Percentiles rank a stretch among this genome's conserved stretches.
phyloP scores from a whole-genome alignment of 2,113 vertebrate genomes.

The Athene noctua region DNA sequence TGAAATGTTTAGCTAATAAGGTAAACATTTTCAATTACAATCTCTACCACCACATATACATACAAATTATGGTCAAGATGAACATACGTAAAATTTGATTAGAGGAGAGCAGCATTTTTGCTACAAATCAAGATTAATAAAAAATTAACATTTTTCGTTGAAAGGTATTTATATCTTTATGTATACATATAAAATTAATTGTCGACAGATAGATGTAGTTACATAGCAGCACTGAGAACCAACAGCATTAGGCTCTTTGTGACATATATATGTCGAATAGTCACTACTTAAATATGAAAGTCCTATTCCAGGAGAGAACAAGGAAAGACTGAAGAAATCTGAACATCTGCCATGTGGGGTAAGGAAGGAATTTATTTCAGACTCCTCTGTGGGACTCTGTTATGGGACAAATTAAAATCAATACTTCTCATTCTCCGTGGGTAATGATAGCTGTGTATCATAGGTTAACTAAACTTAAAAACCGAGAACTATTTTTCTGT shows the following conservation, averaged over 20 bases:
- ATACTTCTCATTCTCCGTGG: background rate
- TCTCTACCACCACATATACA: background rate
- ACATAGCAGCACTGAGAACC: background rate
- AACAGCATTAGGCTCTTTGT: background rate
- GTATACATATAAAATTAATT: background rate
- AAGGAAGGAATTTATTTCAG: background rate
- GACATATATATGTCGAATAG: background rate
- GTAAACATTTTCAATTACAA: background rate
- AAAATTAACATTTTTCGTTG: background rate
- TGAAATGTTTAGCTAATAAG: background rate
- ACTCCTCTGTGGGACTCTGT: background rate
- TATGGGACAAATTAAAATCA: background rate
- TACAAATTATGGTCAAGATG: background rate
- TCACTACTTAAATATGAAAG: background rate
- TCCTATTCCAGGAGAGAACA: background rate
- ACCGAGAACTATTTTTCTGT: fast-evolving
- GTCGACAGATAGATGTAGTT: background rate
- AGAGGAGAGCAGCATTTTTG: background rate
- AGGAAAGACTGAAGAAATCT: background rate
- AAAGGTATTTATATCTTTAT: background rate
- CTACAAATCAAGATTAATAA: background rate
- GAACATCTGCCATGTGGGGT: background rate
- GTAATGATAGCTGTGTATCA: background rate
- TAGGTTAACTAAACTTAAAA: background rate
- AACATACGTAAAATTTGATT: fast-evolving